phyloP scores from a whole-genome alignment of 1,140 invertebrate genomes.

The Achatina immaculata region DNA sequence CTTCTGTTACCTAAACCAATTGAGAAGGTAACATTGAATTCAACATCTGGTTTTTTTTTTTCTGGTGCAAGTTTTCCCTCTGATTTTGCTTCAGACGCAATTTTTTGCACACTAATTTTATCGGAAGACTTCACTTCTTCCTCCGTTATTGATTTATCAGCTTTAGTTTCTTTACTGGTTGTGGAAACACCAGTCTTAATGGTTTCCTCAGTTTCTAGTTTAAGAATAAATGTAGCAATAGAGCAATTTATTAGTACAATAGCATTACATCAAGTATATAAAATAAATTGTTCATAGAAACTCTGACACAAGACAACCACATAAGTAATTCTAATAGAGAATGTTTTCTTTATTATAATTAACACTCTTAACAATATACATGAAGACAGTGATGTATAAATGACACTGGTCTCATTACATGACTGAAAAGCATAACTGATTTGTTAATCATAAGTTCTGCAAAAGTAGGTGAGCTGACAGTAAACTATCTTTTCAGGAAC shows the following conservation, averaged over 20 bases:
- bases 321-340: too few species aligned
- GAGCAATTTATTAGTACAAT: not conserved
- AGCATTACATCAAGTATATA: too few species aligned
- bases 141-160: not conserved
- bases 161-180: not conserved
- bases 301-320: too few species aligned
- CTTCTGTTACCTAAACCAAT: not conserved
- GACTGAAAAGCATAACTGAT: too few species aligned
- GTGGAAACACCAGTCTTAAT: not conserved
- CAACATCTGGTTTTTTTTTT: not conserved
- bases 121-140: not conserved
- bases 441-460: too few species aligned
- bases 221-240: not conserved
- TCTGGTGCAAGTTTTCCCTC: not conserved
- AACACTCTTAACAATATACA: too few species aligned
- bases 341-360: too few species aligned
- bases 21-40: conserved; percentile 11
- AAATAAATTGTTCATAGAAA: too few species aligned
- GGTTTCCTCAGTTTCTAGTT: not conserved
- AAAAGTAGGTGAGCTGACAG: too few species aligned
- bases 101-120: not conserved
- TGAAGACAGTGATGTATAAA: too few species aligned
- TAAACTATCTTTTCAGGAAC: too few species aligned
- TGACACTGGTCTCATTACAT: too few species aligned
- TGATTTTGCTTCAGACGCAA: not conserved